Conservation (phyloP, 1,140 invertebrate genomes). For the Batillaria attramentaria region DNA sequence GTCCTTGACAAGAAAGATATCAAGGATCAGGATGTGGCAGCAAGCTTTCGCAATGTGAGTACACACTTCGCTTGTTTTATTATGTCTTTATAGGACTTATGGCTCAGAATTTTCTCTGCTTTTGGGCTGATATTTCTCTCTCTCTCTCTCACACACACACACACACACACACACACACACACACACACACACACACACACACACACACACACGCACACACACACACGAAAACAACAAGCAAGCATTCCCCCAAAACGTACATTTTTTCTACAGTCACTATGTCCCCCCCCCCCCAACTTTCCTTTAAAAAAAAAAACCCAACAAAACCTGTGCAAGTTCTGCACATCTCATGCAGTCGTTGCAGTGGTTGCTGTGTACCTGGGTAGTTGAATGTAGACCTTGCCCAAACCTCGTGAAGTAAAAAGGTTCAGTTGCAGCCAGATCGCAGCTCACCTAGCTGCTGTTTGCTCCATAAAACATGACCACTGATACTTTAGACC, state of each 20-base stretch:
- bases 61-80: not conserved
- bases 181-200: not conserved
- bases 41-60: slow-evolving; percentile 44
- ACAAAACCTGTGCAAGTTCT: not conserved
- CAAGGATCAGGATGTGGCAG: slow-evolving; percentile 41
- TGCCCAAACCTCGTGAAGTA: too few species aligned
- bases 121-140: slow-evolving; percentile 11
- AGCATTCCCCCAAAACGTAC: too few species aligned
- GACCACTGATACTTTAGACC: too few species aligned
- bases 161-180: not conserved
- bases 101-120: not conserved
- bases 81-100: not conserved
- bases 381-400: not conserved
- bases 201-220: not conserved
- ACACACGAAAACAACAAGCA: not conserved
- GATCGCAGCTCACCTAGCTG: too few species aligned
- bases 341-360: not conserved
- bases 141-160: not conserved
- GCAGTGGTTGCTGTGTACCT: not conserved
- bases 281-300: too few species aligned
- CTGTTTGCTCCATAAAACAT: too few species aligned
- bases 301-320: not conserved
- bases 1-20: slow-evolving; percentile 42
- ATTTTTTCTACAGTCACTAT: too few species aligned
- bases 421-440: too few species aligned